Conservation (phyloP, 2,113 vertebrate species). For the Strigops habroptila region DNA sequence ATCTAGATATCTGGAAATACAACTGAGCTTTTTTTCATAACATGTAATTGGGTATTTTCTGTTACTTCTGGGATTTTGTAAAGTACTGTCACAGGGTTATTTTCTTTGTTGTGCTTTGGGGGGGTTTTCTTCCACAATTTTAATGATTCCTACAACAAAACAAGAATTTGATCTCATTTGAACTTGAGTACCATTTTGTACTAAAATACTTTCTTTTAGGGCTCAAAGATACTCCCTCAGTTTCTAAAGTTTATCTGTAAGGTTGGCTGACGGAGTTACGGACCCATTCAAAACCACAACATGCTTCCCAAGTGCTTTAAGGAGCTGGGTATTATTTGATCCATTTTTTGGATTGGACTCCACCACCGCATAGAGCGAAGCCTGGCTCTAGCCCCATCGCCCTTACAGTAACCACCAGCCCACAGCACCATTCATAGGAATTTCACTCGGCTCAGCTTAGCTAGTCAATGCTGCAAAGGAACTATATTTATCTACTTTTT, state of each 20-base stretch:
- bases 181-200: not conserved
- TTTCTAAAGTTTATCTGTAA: not conserved
- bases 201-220: not conserved
- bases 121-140: not conserved
- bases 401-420: not conserved
- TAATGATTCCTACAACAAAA: not conserved
- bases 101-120: not conserved
- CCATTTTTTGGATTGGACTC: not conserved
- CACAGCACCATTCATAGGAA: not conserved
- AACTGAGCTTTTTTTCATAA: not conserved
- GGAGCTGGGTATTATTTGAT: not conserved
- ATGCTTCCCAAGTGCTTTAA: not conserved
- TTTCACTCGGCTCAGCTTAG: not conserved
- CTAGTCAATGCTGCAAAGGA: not conserved
- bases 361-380: rapidly evolving
- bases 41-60: not conserved
- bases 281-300: not conserved
- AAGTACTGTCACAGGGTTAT: not conserved
- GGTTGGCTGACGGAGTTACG: not conserved
- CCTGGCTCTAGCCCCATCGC: not conserved
- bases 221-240: not conserved
- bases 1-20: not conserved
- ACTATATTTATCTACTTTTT: not conserved
- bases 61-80: not conserved
- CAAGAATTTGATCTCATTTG: not conserved